phyloP scores from a whole-genome alignment of 1,140 invertebrate species.

The Thalassaphorura encarpata region DNA sequence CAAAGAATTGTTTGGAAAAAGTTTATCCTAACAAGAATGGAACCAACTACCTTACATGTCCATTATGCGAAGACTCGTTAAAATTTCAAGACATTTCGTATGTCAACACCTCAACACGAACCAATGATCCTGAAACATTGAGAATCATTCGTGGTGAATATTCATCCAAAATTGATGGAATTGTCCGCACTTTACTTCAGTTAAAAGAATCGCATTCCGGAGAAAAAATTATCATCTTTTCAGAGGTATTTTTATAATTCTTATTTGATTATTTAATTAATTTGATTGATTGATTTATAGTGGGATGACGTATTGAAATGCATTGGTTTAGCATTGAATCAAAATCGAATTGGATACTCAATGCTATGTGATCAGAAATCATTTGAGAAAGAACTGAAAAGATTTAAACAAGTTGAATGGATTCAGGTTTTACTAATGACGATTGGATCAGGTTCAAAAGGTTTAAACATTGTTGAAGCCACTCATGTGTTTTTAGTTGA shows the following conservation, averaged over 20 bases:
- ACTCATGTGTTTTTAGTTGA: constrained; percentile 67
- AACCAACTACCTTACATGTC: constrained; percentile 41
- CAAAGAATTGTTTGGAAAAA: constrained; percentile 47
- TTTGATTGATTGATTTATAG: constrained; percentile 36
- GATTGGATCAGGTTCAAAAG: constrained; percentile 57
- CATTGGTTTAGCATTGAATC: constrained; percentile 47
- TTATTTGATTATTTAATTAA: no score
- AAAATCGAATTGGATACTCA: constrained; percentile 49
- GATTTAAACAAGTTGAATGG: no score
- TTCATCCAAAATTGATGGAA: constrained; percentile 62
- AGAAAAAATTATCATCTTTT: constrained; percentile 63
- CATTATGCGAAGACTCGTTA: constrained; percentile 53
- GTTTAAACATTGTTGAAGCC: constrained; percentile 68
- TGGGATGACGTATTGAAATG: constrained; percentile 55
- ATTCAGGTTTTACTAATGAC: constrained; percentile 59
- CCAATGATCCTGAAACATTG: no score
- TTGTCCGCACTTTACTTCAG: constrained; percentile 49
- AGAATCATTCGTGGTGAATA: constrained; percentile 45
- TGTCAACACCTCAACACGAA: no score
- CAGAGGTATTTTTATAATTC: no score
- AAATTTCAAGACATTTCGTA: constrained; percentile 48
- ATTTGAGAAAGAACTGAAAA: no score
- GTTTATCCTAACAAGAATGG: constrained; percentile 12
- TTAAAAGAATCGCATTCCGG: constrained; percentile 46
- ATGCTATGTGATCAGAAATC: no score